Evolutionary conservation across 2,888 invertebrate genomes (phyloP).

Genomic region (Hylaea fasciaria): DNA sequence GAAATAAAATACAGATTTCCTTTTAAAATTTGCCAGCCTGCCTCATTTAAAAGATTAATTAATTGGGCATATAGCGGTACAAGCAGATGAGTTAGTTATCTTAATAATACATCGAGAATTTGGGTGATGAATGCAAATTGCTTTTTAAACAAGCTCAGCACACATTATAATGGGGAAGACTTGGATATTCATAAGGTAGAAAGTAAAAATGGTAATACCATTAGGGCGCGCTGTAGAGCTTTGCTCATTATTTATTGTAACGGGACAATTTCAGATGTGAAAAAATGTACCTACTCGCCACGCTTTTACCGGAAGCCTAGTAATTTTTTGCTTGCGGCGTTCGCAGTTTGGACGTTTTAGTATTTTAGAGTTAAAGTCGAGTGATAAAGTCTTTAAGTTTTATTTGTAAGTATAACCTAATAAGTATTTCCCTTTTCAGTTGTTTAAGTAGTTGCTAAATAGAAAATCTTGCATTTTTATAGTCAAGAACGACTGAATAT

Average conservation of each 20-base stretch:
- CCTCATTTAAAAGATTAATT: slow-evolving; percentile 33
- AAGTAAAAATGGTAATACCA: slow-evolving; percentile 71
- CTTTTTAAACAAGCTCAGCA: slow-evolving; percentile 62
- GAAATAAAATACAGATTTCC: background rate
- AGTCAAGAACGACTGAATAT: too few species aligned
- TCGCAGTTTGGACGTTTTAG: background rate
- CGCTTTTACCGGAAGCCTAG: slow-evolving; percentile 18
- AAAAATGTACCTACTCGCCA: slow-evolving; percentile 19
- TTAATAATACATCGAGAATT: slow-evolving; percentile 45
- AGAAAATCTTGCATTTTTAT: too few species aligned
- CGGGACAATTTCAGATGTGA: slow-evolving; percentile 47
- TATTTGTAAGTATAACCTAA: too few species aligned
- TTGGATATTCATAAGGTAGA: slow-evolving; percentile 73
- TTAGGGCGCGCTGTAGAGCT: slow-evolving; percentile 51
- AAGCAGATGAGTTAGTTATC: slow-evolving; percentile 38
- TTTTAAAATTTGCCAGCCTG: slow-evolving; percentile 13
- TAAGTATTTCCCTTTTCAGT: too few species aligned
- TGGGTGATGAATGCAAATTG: slow-evolving; percentile 67
- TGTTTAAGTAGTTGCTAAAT: too few species aligned
- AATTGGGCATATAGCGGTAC: slow-evolving; percentile 38
- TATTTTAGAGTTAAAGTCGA: background rate
- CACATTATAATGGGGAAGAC: slow-evolving; percentile 57
- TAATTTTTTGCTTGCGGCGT: slow-evolving; percentile 6
- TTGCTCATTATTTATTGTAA: slow-evolving; percentile 44
- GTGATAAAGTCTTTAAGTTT: too few species aligned